These are phyloP conservation scores for Atrina japonica DNA, from an alignment of 2,888 invertebrate species.

Conservation along the genomic window DNA sequence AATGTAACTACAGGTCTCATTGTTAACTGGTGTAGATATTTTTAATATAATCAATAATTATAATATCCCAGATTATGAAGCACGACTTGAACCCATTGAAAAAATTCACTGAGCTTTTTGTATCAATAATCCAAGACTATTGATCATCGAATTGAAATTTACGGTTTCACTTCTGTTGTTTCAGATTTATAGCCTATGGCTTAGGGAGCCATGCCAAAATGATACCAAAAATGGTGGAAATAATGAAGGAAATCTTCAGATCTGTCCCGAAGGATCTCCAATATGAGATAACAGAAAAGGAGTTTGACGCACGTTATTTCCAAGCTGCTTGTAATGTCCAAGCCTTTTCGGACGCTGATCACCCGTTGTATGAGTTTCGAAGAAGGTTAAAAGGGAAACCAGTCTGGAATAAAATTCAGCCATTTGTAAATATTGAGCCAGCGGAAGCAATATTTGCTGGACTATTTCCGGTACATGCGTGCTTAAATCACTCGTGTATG, in stretches of 20 bases:
- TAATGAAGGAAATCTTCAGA: conserved; percentile 66
- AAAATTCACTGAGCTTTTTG: no score
- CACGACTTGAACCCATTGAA: no score
- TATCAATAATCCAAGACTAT: no score
- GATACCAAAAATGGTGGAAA: conserved; percentile 60
- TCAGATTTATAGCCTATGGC: conserved; percentile 68
- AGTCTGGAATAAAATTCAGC: conserved; percentile 40
- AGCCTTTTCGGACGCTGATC: conserved; percentile 64
- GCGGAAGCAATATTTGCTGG: conserved; percentile 72
- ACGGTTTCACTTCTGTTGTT: no score
- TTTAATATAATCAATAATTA: no score
- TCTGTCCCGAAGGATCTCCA: conserved; percentile 53
- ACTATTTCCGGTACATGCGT: conserved; percentile 70
- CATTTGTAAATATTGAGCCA: conserved; percentile 48
- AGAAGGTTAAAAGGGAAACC: conserved; percentile 45
- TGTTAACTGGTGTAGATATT: no score
- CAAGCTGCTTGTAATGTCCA: conserved; percentile 68
- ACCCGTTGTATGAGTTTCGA: conserved; percentile 58
- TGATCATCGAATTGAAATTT: no score
- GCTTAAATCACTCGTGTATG: conserved; percentile 71
- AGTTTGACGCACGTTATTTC: conserved; percentile 68
- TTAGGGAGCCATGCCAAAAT: conserved; percentile 51
- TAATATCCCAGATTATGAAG: no score
- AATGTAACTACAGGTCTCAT: no score
- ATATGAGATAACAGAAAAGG: conserved; percentile 59